A percentile compares a stretch with the other conserved stretches of the same genome.
Conservation (phyloP, 2,797 vertebrate species). For the Antennarius maculatus region DNA sequence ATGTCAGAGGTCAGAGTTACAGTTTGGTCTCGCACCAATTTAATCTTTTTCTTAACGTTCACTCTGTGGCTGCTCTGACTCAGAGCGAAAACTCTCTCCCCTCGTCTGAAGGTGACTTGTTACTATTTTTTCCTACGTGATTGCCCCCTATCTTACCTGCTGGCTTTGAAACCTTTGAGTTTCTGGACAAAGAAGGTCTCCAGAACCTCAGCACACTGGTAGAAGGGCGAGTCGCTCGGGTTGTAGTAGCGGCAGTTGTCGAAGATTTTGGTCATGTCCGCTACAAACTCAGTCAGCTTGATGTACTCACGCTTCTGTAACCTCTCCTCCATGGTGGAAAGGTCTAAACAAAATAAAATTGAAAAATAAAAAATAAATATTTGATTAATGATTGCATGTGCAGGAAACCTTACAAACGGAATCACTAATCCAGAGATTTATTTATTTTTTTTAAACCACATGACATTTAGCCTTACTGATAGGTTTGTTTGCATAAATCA, state of each 20-base stretch:
- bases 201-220: slow-evolving; percentile 96
- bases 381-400: neutral
- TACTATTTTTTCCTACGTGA: neutral
- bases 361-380: neutral
- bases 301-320: slow-evolving; percentile 91
- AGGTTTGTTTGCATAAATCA: slow-evolving; percentile 29
- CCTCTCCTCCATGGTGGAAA: slow-evolving; percentile 96
- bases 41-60: neutral
- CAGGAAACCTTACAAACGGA: neutral
- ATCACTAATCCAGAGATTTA: slow-evolving; percentile 15
- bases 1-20: slow-evolving; percentile 22
- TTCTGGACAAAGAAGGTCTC: slow-evolving; percentile 99
- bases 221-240: slow-evolving; percentile 95
- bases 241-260: slow-evolving; percentile 99
- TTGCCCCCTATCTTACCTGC: slow-evolving; percentile 85
- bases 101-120: slow-evolving; percentile 5
- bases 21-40: slow-evolving; percentile 12
- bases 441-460: too few species aligned
- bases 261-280: slow-evolving; percentile 99
- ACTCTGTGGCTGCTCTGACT: neutral
- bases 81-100: too few species aligned
- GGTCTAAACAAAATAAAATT: slow-evolving; percentile 77
- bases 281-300: slow-evolving; percentile 97
- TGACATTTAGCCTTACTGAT: slow-evolving; percentile 33
- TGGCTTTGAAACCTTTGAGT: slow-evolving; percentile 97